phyloP scores from a whole-genome alignment of 2,888 invertebrate genomes.

The Drosophila testacea region DNA sequence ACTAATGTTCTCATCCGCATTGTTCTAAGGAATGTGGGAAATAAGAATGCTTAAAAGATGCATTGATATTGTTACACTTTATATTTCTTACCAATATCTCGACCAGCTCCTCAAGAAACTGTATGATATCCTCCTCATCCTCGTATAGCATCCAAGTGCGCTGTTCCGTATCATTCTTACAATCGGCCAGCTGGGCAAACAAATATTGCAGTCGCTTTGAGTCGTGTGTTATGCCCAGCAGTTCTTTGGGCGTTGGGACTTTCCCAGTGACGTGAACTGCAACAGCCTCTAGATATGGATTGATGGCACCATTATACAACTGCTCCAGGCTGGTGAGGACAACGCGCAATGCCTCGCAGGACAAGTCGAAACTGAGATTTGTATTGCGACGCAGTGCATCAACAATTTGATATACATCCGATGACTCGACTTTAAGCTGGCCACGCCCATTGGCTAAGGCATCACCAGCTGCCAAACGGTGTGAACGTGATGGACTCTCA shows the following conservation, averaged over 20 bases:
- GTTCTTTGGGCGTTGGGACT: conserved; percentile 87
- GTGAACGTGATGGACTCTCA: conserved; percentile 75
- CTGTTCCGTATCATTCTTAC: conserved; percentile 98
- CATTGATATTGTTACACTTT: too few relatives aligned
- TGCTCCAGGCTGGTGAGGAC: conserved; percentile 87
- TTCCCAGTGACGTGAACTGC: conserved; percentile 88
- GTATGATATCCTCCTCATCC: conserved; percentile 95
- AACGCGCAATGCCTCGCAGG: conserved; percentile 93
- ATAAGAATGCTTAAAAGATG: neutral
- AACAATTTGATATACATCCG: conserved; percentile 90
- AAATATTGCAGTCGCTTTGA: conserved; percentile 93
- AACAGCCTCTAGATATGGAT: conserved; percentile 88
- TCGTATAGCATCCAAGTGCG: conserved; percentile 98
- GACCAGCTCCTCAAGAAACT: conserved; percentile 92
- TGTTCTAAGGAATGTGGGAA: conserved; percentile 87
- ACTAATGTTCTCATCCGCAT: conserved; percentile 95
- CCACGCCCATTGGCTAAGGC: conserved; percentile 52
- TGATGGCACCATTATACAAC: conserved; percentile 87
- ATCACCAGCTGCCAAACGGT: conserved; percentile 42
- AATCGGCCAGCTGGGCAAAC: conserved; percentile 93
- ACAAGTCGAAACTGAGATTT: conserved; percentile 94
- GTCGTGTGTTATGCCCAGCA: conserved; percentile 92
- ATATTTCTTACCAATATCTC: conserved; percentile 89
- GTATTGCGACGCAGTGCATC: conserved; percentile 93
- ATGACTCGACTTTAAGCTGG: conserved; percentile 83